phyloP scores from a whole-genome alignment of 2,888 invertebrate species.

The Drosophila bunnanda region DNA sequence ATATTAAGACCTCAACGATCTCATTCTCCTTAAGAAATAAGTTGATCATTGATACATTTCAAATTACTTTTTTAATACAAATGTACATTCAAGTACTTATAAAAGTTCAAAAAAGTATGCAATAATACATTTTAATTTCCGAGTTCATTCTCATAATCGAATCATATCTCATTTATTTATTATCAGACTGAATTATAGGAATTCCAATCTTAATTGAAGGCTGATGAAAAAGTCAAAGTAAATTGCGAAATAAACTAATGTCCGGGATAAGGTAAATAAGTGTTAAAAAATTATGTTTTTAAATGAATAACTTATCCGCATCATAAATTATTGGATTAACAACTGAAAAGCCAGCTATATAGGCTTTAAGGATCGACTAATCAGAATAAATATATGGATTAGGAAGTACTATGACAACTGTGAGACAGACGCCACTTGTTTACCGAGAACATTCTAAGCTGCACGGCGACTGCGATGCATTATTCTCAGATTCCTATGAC shows the following conservation, averaged over 20 bases:
- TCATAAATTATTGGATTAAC: not conserved
- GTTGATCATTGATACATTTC: too few relatives aligned
- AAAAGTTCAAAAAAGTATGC: not conserved
- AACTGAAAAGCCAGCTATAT: rapidly evolving
- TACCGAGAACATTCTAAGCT: constrained; percentile 2
- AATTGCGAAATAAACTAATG: not conserved
- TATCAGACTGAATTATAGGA: not conserved
- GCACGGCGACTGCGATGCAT: not conserved
- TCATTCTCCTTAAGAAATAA: too few relatives aligned
- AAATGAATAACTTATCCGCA: not conserved
- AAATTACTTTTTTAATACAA: too few relatives aligned
- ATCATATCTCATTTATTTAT: not conserved
- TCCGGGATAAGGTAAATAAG: not conserved
- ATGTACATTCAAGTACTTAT: too few relatives aligned
- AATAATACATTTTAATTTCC: not conserved
- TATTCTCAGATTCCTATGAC: constrained; percentile 9
- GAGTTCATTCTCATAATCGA: too few relatives aligned
- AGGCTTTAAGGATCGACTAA: not conserved
- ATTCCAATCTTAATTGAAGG: too few relatives aligned
- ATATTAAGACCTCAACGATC: too few relatives aligned
- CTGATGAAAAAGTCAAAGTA: not conserved
- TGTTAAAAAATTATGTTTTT: not conserved
- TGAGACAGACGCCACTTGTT: not conserved
- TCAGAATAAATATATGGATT: not conserved
- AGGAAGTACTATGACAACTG: not conserved